Percentiles rank a stretch among this genome's conserved stretches.
Evolutionary conservation across 2,888 invertebrate genomes (phyloP).

Genomic region (Andricus curvator): DNA sequence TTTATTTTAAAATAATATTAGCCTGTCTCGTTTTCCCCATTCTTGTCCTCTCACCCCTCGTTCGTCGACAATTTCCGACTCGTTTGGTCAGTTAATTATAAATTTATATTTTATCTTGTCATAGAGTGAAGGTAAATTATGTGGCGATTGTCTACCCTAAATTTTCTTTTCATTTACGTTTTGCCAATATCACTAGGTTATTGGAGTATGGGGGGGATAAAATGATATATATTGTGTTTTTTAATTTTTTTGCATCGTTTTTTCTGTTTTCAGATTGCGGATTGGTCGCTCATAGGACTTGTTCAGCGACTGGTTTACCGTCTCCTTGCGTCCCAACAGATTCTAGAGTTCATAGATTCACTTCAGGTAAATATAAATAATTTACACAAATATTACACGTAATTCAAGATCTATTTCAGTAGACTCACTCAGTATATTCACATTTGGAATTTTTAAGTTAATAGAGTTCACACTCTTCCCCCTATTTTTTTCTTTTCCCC

Average conservation of each 20-base stretch:
- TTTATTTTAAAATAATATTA: background rate
- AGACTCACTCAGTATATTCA: no score
- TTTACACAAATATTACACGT: background rate
- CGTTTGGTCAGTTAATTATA: background rate
- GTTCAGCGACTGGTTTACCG: conserved; percentile 83
- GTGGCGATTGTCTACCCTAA: background rate
- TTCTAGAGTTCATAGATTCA: conserved; percentile 70
- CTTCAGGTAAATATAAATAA: conserved; percentile 67
- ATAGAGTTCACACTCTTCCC: no score
- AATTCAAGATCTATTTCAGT: no score
- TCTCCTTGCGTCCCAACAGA: conserved; percentile 79
- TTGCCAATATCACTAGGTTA: conserved; percentile 17
- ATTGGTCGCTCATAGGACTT: conserved; percentile 85
- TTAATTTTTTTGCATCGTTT: conserved; percentile 30
- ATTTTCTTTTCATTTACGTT: background rate
- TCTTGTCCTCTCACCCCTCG: background rate
- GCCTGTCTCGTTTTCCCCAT: background rate
- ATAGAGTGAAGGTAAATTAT: background rate
- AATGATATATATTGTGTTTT: no score
- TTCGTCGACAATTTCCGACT: background rate
- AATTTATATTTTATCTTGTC: conserved; percentile 29
- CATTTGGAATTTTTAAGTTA: no score
- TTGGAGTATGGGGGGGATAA: no score
- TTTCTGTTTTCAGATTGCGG: conserved; percentile 81
- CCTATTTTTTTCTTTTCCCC: no score